Evolutionary conservation across 2,797 vertebrate genomes (phyloP).

Genomic region (Sitta carolinensis): DNA sequence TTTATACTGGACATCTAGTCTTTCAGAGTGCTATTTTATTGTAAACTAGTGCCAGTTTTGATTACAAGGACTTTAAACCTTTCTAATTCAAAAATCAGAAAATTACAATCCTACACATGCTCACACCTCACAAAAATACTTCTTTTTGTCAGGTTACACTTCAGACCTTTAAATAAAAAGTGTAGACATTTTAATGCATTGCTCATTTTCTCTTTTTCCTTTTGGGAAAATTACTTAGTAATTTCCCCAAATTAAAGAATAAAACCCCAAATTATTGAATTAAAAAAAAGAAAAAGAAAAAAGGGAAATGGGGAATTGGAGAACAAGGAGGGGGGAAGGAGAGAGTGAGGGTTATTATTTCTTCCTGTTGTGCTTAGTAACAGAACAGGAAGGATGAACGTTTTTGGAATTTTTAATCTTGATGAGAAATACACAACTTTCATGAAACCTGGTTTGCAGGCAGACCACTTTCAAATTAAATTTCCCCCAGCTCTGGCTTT

Average conservation of each 20-base stretch:
- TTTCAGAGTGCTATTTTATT: neutral
- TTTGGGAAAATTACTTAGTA: neutral
- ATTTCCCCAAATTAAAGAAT: neutral
- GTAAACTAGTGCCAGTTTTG: neutral
- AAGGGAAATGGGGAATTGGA: neutral
- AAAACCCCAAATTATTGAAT: neutral
- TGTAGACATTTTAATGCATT: neutral
- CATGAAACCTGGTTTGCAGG: neutral
- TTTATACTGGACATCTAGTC: constrained; percentile 3
- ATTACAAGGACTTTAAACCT: neutral
- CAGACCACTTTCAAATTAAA: neutral
- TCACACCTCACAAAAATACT: neutral
- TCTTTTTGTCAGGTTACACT: neutral
- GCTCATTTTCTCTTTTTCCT: neutral
- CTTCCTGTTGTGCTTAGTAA: neutral
- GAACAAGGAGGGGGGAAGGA: neutral
- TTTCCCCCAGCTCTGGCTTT: neutral
- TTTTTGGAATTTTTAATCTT: neutral
- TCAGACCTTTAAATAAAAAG: neutral
- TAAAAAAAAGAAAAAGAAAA: neutral
- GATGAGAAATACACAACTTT: neutral
- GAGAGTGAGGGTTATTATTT: neutral
- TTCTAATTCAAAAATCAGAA: neutral
- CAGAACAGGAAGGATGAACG: accelerated
- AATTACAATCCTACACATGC: neutral